phyloP scores from a whole-genome alignment of 2,888 invertebrate genomes.

The Aromia moschata region DNA sequence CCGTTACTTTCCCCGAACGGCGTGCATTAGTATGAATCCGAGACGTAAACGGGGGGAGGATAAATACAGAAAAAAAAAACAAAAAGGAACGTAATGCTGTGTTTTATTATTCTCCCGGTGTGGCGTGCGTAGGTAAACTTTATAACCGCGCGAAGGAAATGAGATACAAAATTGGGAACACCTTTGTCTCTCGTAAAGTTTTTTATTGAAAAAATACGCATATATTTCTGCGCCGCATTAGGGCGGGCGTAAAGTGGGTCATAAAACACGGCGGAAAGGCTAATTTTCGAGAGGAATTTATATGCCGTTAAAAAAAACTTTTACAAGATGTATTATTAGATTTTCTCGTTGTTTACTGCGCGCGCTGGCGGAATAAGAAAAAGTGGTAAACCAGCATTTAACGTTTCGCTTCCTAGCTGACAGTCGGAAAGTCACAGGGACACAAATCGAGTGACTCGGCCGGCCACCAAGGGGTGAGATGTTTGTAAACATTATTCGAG shows the following conservation, averaged over 20 bases:
- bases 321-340: too few relatives aligned
- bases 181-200: conserved; percentile 40
- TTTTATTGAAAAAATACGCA: conserved; percentile 20
- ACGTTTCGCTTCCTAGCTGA: too few relatives aligned
- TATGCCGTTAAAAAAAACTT: not conserved
- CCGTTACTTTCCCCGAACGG: not conserved
- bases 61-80: conserved; percentile 8
- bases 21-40: not conserved
- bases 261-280: not conserved
- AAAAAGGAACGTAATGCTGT: conserved; percentile 6
- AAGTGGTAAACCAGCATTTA: too few relatives aligned
- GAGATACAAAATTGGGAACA: conserved; percentile 40
- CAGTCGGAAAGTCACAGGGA: too few relatives aligned
- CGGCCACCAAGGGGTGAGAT: too few relatives aligned
- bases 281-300: not conserved
- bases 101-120: conserved; percentile 9
- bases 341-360: too few relatives aligned
- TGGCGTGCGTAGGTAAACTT: conserved; percentile 32
- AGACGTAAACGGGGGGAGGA: not conserved
- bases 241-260: not conserved
- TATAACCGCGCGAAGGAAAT: conserved; percentile 39
- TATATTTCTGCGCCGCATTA: not conserved
- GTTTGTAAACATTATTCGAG: too few relatives aligned
- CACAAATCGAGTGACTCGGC: too few relatives aligned
- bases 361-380: too few relatives aligned